Conservation (phyloP, 2,797 vertebrate species). For the Euthynnus affinis region DNA sequence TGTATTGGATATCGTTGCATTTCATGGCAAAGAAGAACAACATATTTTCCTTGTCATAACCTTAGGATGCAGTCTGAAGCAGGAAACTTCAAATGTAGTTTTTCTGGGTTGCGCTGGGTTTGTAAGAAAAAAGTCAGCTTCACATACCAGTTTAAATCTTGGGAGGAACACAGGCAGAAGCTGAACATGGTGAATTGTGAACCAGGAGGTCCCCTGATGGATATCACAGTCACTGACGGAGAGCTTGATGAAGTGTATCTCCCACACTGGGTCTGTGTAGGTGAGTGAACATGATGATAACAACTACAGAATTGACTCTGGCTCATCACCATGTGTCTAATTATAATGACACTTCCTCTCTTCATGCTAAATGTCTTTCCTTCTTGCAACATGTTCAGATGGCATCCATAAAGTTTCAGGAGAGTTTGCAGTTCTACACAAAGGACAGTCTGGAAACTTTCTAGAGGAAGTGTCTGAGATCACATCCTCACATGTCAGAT, state of each 20-base stretch:
- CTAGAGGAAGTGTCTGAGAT: not conserved
- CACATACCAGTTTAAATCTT: not conserved
- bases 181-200: not conserved
- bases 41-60: too few species aligned
- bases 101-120: not conserved
- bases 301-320: too few species aligned
- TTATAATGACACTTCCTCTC: too few species aligned
- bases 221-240: not conserved
- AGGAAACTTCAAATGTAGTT: not conserved
- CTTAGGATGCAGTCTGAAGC: not conserved
- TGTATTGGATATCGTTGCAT: not conserved
- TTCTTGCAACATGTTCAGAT: not conserved
- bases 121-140: not conserved
- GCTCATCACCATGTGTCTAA: too few species aligned
- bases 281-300: not conserved
- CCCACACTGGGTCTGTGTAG: not conserved
- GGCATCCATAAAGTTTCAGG: not conserved
- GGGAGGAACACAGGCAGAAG: not conserved
- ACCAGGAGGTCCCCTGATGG: not conserved
- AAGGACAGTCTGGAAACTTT: not conserved
- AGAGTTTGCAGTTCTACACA: not conserved
- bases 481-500: not conserved
- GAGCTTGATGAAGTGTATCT: not conserved
- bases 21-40: not conserved
- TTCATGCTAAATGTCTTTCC: too few species aligned